Evolutionary conservation across 1,140 invertebrate genomes (phyloP).

Genomic region (Drosophila kepulauana): DNA sequence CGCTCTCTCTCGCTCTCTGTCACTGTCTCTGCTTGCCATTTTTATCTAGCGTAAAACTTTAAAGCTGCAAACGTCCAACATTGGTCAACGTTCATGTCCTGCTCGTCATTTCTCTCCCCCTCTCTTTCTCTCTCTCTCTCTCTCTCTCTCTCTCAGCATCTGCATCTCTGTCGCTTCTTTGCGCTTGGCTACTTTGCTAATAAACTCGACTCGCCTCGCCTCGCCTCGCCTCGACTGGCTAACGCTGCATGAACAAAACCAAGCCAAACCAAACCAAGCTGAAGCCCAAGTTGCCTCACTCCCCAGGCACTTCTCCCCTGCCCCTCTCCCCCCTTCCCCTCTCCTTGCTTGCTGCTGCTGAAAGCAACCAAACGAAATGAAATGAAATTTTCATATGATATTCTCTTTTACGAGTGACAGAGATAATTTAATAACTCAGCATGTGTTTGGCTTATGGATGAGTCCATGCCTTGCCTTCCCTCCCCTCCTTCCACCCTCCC

Average conservation of each 20-base stretch:
- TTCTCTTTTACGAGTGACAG: slow-evolving; percentile 77
- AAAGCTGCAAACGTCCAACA: slow-evolving; percentile 64
- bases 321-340: background rate
- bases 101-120: slow-evolving; percentile 27
- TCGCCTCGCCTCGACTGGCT: slow-evolving; percentile 39
- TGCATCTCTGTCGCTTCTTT: slow-evolving; percentile 45
- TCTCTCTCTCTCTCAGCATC: slow-evolving; percentile 3
- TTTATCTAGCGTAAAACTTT: slow-evolving; percentile 81
- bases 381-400: slow-evolving; percentile 84
- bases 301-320: background rate
- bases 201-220: slow-evolving; percentile 59
- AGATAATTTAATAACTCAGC: slow-evolving; percentile 83
- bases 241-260: slow-evolving; percentile 66
- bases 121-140: background rate
- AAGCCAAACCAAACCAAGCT: slow-evolving; percentile 15
- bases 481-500: background rate
- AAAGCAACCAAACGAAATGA: slow-evolving; percentile 77
- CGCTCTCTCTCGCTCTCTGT: background rate
- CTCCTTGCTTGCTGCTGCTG: slow-evolving; percentile 24
- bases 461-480: background rate
- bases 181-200: slow-evolving; percentile 83
- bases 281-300: background rate
- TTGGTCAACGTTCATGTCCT: slow-evolving; percentile 42
- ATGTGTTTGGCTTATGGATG: slow-evolving; percentile 59
- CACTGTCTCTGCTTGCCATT: slow-evolving; percentile 45